phyloP scores from a whole-genome alignment of 2,113 vertebrate species.

The Paratilapia polleni region DNA sequence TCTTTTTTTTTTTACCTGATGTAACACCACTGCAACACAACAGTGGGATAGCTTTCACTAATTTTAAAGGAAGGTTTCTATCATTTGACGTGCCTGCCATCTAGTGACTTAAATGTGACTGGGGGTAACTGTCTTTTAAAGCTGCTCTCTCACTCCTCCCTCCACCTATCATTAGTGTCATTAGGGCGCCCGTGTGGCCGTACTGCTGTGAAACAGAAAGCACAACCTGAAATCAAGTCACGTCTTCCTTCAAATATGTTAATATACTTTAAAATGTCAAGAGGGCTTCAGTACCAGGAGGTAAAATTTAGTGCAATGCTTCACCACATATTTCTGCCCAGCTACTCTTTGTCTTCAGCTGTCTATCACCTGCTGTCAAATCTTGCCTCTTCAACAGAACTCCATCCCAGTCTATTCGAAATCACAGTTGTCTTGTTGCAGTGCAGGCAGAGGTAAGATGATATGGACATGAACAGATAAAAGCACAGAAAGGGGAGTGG shows the following conservation, averaged over 20 bases:
- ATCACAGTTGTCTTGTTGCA: slow-evolving; percentile 6
- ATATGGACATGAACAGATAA: background rate
- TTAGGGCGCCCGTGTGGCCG: background rate
- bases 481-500: slow-evolving; percentile 48
- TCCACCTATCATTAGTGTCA: slow-evolving; percentile 10
- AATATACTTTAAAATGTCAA: slow-evolving; percentile 44
- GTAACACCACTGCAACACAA: background rate
- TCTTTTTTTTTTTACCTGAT: background rate
- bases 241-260: slow-evolving; percentile 35
- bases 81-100: background rate
- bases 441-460: background rate
- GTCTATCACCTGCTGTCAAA: slow-evolving; percentile 18
- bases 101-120: background rate
- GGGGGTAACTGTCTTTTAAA: background rate
- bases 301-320: slow-evolving; percentile 37
- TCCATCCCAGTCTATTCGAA: background rate
- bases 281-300: slow-evolving; percentile 23
- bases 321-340: background rate
- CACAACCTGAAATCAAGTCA: slow-evolving; percentile 1
- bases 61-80: background rate
- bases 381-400: background rate
- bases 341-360: background rate
- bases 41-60: background rate
- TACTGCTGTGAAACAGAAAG: background rate
- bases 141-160: background rate